These are phyloP conservation scores for Seladonia tumulorum DNA, from an alignment of 2,888 invertebrate genomes.

Conservation along the genomic window DNA sequence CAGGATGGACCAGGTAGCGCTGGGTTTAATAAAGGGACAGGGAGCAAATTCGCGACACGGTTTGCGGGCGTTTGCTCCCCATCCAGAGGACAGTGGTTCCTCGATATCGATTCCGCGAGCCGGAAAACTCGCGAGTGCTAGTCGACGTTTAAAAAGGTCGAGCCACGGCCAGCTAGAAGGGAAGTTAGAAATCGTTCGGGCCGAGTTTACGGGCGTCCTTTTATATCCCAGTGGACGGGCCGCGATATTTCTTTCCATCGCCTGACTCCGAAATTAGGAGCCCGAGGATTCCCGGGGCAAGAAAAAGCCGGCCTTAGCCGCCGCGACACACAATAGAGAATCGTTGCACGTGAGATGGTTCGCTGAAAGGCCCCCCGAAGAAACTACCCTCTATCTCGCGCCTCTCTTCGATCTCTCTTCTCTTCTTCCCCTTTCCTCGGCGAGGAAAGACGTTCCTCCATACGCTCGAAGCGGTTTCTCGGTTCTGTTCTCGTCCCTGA, in stretches of 20 bases:
- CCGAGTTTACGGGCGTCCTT: conserved; percentile 21
- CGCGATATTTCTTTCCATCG: conserved; percentile 42
- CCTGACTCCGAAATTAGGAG: conserved; percentile 59
- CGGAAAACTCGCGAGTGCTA: neutral
- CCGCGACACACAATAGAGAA: conserved; percentile 49
- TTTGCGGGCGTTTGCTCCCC: neutral
- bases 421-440: neutral
- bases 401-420: conserved; percentile 4
- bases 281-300: conserved; percentile 29
- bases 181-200: conserved; percentile 8
- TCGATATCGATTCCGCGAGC: neutral
- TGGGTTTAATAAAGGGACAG: neutral
- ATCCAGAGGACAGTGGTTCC: neutral
- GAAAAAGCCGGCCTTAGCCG: conserved; percentile 27
- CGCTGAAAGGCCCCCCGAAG: conserved; percentile 38
- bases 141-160: neutral
- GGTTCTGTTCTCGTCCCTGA: neutral
- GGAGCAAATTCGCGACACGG: neutral
- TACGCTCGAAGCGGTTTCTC: neutral
- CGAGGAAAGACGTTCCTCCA: neutral
- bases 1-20: neutral
- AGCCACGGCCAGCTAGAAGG: neutral
- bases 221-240: conserved; percentile 40
- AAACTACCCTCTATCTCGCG: conserved; percentile 60
- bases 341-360: conserved; percentile 61